phyloP scores from a whole-genome alignment of 2,888 invertebrate species.

The Pseudococcus longispinus region DNA sequence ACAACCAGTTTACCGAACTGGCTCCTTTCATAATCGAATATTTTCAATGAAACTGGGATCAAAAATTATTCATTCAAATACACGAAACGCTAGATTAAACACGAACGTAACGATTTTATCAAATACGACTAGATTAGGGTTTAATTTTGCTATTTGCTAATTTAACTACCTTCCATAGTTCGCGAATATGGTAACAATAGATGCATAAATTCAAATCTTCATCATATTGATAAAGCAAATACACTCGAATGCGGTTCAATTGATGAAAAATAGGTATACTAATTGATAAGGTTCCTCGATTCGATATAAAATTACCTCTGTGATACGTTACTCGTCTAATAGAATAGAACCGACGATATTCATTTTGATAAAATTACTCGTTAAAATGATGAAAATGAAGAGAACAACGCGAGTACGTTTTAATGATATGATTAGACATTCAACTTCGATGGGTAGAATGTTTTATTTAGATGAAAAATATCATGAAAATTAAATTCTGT shows the following conservation, averaged over 20 bases:
- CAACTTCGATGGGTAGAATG: too few relatives aligned
- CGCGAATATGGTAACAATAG: not conserved
- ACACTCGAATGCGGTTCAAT: not conserved
- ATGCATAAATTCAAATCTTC: not conserved
- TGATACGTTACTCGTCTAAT: not conserved
- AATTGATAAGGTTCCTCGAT: not conserved
- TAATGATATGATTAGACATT: too few relatives aligned
- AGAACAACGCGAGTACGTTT: too few relatives aligned
- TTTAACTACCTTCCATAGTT: not conserved
- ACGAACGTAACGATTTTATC: not conserved
- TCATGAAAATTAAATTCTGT: too few relatives aligned
- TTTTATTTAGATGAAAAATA: too few relatives aligned
- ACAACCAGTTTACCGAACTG: too few relatives aligned
- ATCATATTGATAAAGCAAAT: not conserved
- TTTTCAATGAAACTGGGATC: not conserved
- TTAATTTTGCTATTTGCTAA: not conserved
- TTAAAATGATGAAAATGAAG: not conserved
- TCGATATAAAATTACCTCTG: not conserved
- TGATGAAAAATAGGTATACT: not conserved
- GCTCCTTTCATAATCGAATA: not conserved
- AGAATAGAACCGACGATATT: not conserved
- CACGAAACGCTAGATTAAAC: not conserved
- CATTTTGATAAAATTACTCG: not conserved
- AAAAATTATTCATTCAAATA: not conserved
- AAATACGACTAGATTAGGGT: slow-evolving; percentile 24